Evolutionary conservation across 2,113 vertebrate genomes (phyloP), one percentile per base, ranked within the genome.

Genomic region (Lepisosteus oculatus): DNA sequence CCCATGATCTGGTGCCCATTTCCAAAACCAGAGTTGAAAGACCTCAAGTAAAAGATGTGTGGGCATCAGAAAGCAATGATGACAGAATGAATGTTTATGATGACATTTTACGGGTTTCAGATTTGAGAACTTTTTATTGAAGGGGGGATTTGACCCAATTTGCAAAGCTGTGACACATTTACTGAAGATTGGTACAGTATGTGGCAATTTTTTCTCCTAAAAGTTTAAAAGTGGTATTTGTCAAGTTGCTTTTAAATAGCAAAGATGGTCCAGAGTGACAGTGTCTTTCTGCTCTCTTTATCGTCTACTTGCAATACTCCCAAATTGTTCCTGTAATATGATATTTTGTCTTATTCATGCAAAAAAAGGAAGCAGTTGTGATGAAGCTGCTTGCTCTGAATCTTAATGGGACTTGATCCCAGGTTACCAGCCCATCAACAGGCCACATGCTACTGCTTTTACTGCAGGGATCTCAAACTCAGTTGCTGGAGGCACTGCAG

Each of bases 111-210:
- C 55, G 74, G 69, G 74, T 74, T 75, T 69, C 12, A 64, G 70
- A 79, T 73, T 70, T 55, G 73, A 41, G 55, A 71, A 78, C 72
- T 76, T 79, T 77, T 73, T 72, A 76, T 79, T 73, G 75, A 74
- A 71, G 72, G 77, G 74, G 76, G 74, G 74, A 67, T 77, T 71
- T 62, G 70, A 71, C 75, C 75, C 69, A 74, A 73, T 76, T 77
- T 69, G 76, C 75, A 76, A 78, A 77, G 73, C 77, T 79, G 81
- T 83, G 80, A 74, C 74, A 72, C 72, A 73, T 77, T 68, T 72
- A 71, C 74, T 64, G 69, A 70, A 78, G 74, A 76, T 76, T 76
- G 76, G 76, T 78, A 71, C 74, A 64, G 78, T 68, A 70, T 80
- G 73, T 76, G 71, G 77, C 76, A 77, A 80, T 77, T 75, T 55